phyloP scores from a whole-genome alignment of 2,888 invertebrate species.

The Tinea semifulvella region DNA sequence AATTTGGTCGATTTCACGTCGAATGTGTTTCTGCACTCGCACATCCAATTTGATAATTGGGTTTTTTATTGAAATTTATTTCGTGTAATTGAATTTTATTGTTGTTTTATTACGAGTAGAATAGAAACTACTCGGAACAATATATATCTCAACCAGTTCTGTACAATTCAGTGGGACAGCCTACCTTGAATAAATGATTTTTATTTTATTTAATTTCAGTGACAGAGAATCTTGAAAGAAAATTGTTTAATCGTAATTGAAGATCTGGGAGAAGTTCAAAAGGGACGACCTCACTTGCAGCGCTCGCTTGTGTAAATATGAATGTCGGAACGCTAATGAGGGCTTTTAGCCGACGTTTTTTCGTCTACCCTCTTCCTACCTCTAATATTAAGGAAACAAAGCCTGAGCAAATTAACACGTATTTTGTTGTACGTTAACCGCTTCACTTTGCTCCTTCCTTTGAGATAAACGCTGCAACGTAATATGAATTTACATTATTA shows the following conservation, averaged over 20 bases:
- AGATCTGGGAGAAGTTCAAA: background rate
- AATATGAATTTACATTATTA: no score
- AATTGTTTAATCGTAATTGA: no score
- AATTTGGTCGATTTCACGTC: conserved; percentile 4
- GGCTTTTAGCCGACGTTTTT: conserved; percentile 25
- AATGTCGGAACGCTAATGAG: conserved; percentile 27
- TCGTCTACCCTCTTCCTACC: conserved; percentile 12
- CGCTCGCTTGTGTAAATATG: conserved; percentile 13
- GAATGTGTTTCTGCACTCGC: conserved; percentile 8
- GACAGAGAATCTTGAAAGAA: no score
- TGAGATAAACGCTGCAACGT: no score
- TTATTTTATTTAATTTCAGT: no score
- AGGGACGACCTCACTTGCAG: background rate
- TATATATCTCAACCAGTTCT: no score
- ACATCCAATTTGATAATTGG: background rate
- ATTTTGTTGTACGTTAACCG: no score
- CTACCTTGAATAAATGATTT: no score
- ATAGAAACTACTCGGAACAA: no score
- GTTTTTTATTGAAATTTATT: background rate
- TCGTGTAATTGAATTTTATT: background rate
- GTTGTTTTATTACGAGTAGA: background rate
- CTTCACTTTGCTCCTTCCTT: no score
- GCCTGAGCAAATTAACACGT: background rate
- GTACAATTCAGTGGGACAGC: no score
- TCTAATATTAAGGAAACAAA: background rate